These are phyloP conservation scores for Craterocephalus amniculus DNA, from an alignment of 2,797 vertebrate genomes.

Conservation along the genomic window DNA sequence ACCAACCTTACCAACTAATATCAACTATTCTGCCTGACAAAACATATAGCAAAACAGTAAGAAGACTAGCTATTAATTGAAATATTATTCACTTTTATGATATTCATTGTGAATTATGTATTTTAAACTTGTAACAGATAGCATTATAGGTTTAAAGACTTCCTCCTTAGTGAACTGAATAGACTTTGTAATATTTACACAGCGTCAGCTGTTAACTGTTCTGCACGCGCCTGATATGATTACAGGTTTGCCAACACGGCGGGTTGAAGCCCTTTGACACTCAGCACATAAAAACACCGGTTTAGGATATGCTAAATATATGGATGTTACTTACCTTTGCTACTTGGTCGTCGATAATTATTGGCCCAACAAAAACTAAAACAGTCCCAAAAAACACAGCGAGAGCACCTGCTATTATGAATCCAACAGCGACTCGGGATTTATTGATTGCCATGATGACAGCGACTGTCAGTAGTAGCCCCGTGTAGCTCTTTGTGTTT, in stretches of 20 bases:
- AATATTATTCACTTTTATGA: no score
- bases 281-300: background rate
- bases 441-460: constrained; percentile 60
- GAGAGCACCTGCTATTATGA: constrained; percentile 61
- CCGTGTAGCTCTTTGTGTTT: background rate
- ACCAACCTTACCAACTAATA: no score
- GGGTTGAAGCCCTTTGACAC: background rate
- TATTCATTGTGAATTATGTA: no score
- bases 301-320: background rate
- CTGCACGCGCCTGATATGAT: constrained; percentile 3
- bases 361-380: constrained; percentile 76
- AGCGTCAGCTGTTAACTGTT: no score
- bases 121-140: no score
- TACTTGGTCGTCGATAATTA: constrained; percentile 81
- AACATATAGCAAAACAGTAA: no score
- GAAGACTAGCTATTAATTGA: no score
- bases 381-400: constrained; percentile 66
- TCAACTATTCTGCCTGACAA: no score
- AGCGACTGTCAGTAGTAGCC: background rate
- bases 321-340: constrained; percentile 76
- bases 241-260: background rate
- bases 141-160: no score
- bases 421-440: constrained; percentile 52
- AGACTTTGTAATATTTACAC: no score
- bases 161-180: no score